Conservation (phyloP, 2,113 vertebrate species). For the Megaceryle maxima region DNA sequence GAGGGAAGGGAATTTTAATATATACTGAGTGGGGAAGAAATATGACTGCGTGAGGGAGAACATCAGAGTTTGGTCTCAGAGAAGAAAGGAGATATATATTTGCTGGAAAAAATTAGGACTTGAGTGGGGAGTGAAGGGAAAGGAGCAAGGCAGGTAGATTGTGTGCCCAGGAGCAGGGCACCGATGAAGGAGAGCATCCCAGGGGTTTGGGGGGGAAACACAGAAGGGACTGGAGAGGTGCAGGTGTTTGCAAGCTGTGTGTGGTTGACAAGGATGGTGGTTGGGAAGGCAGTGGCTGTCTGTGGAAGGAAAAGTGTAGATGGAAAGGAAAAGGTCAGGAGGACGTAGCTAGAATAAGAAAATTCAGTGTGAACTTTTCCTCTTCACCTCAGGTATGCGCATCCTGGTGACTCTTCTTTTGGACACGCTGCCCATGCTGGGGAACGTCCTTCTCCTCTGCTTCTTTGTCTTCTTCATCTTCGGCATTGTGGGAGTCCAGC, state of each 20-base stretch:
- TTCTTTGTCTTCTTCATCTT: constrained; percentile 95
- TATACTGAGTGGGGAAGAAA: background rate
- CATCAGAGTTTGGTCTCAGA: background rate
- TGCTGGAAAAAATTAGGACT: background rate
- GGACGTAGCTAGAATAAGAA: background rate
- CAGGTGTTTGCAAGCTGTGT: background rate
- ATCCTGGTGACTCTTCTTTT: constrained; percentile 88
- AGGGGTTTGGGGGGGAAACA: background rate
- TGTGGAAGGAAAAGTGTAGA: background rate
- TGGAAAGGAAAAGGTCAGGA: background rate
- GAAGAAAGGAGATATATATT: background rate
- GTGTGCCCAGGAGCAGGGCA: background rate
- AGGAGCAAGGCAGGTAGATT: background rate
- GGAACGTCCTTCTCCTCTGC: constrained; percentile 86
- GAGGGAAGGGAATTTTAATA: constrained; percentile 2
- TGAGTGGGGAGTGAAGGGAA: background rate
- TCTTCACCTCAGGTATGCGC: constrained; percentile 82
- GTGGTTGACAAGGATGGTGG: background rate
- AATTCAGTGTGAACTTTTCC: background rate
- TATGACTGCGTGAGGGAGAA: background rate
- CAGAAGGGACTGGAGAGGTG: background rate
- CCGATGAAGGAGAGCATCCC: rapidly evolving
- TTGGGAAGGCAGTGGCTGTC: background rate
- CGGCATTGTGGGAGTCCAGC: constrained; percentile 86
- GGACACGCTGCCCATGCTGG: constrained; percentile 91